phyloP scores from a whole-genome alignment of 2,113 vertebrate species.

The Ginglymostoma cirratum region DNA sequence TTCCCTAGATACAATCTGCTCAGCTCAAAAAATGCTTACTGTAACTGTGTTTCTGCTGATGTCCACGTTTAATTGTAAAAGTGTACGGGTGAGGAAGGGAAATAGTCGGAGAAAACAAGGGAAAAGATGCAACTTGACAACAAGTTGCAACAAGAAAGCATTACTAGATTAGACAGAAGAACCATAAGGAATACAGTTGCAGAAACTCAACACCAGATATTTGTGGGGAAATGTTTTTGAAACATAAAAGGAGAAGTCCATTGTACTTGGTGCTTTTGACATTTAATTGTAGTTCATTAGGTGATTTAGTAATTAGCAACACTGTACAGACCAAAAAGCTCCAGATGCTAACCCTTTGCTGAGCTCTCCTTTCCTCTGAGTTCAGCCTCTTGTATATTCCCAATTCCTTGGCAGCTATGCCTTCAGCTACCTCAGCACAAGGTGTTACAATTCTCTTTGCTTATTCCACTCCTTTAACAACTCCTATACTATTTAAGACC shows the following conservation, averaged over 20 bases:
- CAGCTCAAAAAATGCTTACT: not conserved
- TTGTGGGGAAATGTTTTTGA: not conserved
- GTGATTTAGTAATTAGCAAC: not conserved
- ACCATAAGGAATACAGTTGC: not conserved
- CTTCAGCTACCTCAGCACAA: not conserved
- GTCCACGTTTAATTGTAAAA: not conserved
- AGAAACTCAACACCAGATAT: not conserved
- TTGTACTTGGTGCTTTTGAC: not conserved
- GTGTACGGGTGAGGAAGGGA: not conserved
- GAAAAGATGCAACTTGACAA: not conserved
- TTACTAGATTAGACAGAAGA: no score
- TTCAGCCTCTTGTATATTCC: not conserved
- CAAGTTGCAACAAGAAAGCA: no score
- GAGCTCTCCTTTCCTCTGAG: not conserved
- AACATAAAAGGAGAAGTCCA: not conserved
- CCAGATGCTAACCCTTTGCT: not conserved
- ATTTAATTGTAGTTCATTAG: not conserved
- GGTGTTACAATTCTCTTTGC: not conserved
- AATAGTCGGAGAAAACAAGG: not conserved
- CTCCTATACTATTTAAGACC: not conserved
- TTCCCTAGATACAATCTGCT: not conserved
- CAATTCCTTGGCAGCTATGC: not conserved
- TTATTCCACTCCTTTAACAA: not conserved
- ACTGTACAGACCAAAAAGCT: not conserved
- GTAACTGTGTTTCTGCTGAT: not conserved